These are phyloP conservation scores for Dysidea cf. avara DNA, from an alignment of 37 sponge, comb jelly and placozoan genomes.

Conservation along the genomic window DNA sequence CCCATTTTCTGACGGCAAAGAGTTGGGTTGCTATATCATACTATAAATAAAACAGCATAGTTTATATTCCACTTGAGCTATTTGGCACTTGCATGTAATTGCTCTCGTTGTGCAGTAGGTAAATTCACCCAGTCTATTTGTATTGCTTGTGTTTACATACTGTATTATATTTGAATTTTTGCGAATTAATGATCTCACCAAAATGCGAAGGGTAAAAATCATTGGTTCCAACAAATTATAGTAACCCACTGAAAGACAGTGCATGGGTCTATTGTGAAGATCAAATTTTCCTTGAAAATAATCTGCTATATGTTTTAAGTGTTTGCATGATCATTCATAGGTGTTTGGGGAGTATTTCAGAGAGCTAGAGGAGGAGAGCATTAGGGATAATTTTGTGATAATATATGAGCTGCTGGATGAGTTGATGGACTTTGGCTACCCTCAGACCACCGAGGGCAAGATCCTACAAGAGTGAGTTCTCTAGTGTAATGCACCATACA, in stretches of 20 bases:
- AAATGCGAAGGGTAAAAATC: too few species aligned
- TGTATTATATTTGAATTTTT: too few species aligned
- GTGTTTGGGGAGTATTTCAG: conserved; percentile 92
- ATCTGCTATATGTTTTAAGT: neutral
- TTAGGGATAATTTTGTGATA: conserved; percentile 95
- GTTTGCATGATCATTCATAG: neutral
- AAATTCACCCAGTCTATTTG: too few species aligned
- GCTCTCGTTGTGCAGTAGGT: too few species aligned
- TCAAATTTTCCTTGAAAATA: neutral
- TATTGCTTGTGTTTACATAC: too few species aligned
- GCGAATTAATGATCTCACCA: too few species aligned
- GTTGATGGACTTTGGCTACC: conserved; percentile 99
- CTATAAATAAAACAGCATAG: too few species aligned
- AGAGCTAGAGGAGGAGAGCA: conserved; percentile 96
- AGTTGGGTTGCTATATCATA: too few species aligned
- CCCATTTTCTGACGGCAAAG: too few species aligned
- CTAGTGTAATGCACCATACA: neutral
- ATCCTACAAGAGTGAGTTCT: conserved; percentile 86
- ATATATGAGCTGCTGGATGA: conserved; percentile 96
- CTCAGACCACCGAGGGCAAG: conserved; percentile 96
- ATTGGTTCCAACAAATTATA: too few species aligned
- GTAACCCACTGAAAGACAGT: conserved; percentile 1
- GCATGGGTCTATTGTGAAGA: neutral
- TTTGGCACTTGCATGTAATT: too few species aligned
- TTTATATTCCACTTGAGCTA: too few species aligned